These are phyloP conservation scores for Gymnosoma rotundatum DNA, from an alignment of 2,888 invertebrate species.

Conservation along the genomic window DNA sequence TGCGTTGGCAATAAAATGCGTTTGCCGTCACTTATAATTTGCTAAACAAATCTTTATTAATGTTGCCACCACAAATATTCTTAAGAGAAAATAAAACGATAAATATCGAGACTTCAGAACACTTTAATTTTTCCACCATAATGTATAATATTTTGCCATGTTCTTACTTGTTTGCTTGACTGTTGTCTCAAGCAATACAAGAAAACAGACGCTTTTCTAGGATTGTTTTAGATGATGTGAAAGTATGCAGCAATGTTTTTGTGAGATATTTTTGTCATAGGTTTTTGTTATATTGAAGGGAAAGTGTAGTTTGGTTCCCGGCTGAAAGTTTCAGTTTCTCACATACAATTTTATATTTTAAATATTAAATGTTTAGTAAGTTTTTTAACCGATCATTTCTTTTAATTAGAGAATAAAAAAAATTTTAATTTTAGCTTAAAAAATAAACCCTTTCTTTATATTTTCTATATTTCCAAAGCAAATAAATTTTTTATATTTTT, in stretches of 20 bases:
- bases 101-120: conserved; percentile 12
- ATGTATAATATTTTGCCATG: not conserved
- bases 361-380: no score
- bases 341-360: no score
- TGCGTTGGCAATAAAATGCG: conserved; percentile 70
- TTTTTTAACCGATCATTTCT: no score
- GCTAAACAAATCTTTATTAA: conserved; percentile 67
- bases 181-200: not conserved
- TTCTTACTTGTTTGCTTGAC: not conserved
- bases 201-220: conserved; percentile 10
- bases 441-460: not conserved
- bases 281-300: no score
- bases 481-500: not conserved
- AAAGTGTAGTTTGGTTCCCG: not conserved
- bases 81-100: conserved; percentile 10
- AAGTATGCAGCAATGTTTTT: conserved; percentile 35
- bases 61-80: conserved; percentile 43
- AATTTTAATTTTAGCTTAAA: no score
- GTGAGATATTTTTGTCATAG: not conserved
- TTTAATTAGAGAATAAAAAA: no score
- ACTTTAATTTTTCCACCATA: conserved; percentile 27
- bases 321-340: not conserved
- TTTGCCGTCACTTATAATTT: conserved; percentile 66
- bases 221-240: conserved; percentile 24
- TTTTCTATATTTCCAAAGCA: not conserved